Percentiles rank a stretch among this genome's conserved stretches.
Evolutionary conservation across 2,888 invertebrate genomes (phyloP).

Genomic region (Neoaliturus tenellus): DNA sequence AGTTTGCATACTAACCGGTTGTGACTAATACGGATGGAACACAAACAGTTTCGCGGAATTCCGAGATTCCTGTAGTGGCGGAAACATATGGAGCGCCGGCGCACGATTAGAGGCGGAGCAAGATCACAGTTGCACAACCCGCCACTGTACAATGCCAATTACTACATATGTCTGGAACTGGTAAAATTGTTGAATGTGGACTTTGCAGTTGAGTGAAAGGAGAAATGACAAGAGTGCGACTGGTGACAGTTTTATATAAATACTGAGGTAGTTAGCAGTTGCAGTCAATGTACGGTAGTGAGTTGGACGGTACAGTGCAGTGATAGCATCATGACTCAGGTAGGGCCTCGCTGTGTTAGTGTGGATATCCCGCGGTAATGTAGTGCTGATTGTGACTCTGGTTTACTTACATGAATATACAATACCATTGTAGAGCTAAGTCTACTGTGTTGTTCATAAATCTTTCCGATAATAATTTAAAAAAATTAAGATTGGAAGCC

Average conservation of each 20-base stretch:
- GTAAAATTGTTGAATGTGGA: constrained; percentile 4
- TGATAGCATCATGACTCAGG: constrained; percentile 20
- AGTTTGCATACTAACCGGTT: too few relatives aligned
- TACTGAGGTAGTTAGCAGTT: background rate
- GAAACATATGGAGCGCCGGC: background rate
- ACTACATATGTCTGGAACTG: background rate
- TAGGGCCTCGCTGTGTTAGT: background rate
- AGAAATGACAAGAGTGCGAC: constrained; percentile 1
- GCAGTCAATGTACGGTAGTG: constrained; percentile 34
- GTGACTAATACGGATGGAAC: background rate
- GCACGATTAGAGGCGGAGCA: background rate
- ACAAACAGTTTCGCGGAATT: background rate
- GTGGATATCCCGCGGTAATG: background rate
- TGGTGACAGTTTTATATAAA: constrained; percentile 41
- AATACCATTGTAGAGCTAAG: too few relatives aligned
- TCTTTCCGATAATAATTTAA: too few relatives aligned
- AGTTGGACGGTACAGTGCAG: background rate
- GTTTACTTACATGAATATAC: too few relatives aligned
- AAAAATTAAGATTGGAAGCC: too few relatives aligned
- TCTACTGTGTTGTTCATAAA: too few relatives aligned
- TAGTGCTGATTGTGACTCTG: background rate
- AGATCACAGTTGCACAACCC: background rate
- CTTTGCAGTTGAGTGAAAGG: constrained; percentile 21
- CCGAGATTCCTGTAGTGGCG: background rate
- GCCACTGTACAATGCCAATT: constrained; percentile 24